A percentile compares a stretch with the other conserved stretches of the same genome.
phyloP scores from a whole-genome alignment of 2,113 vertebrate genomes.

The Hippocampus zosterae region DNA sequence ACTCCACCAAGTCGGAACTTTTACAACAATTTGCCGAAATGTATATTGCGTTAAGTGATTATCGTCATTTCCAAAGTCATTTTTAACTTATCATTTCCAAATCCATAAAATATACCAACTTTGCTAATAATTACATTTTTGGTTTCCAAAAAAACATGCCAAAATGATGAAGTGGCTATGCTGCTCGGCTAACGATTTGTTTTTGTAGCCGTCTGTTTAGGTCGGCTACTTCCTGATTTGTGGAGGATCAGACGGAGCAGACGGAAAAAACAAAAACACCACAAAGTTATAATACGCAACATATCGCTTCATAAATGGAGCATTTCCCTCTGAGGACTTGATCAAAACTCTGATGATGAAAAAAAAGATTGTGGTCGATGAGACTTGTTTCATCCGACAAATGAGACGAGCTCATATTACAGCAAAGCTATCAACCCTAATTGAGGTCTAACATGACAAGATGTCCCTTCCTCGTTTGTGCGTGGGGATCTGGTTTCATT shows the following conservation, averaged over 20 bases:
- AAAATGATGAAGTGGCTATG: background rate
- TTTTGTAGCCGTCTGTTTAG: background rate
- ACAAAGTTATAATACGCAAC: background rate
- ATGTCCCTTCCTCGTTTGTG: conserved; percentile 3
- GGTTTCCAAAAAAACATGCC: background rate
- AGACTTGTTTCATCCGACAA: conserved; percentile 1
- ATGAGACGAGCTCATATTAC: conserved; percentile 13
- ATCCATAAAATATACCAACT: too few relatives aligned
- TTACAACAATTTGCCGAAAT: too few relatives aligned
- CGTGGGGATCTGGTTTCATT: conserved; percentile 43
- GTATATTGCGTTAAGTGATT: too few relatives aligned
- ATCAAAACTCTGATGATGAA: background rate
- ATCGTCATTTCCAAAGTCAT: too few relatives aligned
- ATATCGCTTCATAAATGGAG: background rate
- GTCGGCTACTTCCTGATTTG: background rate
- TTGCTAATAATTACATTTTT: background rate
- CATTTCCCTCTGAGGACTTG: background rate
- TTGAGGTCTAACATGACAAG: background rate
- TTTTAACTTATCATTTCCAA: too few relatives aligned
- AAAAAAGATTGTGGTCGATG: background rate
- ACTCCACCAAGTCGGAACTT: too few relatives aligned
- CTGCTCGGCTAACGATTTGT: background rate
- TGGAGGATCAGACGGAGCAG: background rate
- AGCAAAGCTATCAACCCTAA: conserved; percentile 7
- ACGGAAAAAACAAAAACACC: background rate